phyloP scores from a whole-genome alignment of 2,888 invertebrate genomes.

The Hyalella azteca region DNA sequence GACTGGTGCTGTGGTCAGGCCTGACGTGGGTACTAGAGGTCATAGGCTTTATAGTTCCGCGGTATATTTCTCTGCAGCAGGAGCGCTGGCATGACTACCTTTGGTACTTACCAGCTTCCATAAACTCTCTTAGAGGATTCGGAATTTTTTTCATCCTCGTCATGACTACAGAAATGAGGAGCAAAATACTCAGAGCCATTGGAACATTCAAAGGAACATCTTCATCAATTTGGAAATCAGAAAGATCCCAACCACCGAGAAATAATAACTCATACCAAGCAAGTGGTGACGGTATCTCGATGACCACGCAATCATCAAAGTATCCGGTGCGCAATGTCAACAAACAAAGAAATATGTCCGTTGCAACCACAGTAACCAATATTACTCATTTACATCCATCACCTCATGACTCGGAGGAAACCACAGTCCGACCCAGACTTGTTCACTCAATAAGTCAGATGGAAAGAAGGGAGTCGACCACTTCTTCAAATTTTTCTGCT shows the following conservation, averaged over 20 bases:
- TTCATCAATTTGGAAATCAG: not conserved
- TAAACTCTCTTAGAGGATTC: slow-evolving; percentile 51
- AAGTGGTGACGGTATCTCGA: not conserved
- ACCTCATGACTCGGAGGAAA: not conserved
- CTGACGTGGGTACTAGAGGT: slow-evolving; percentile 55
- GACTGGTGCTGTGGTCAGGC: slow-evolving; percentile 56
- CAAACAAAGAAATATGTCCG: slow-evolving; percentile 47
- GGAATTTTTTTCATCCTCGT: slow-evolving; percentile 54
- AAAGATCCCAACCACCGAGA: not conserved
- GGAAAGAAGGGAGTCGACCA: slow-evolving; percentile 42
- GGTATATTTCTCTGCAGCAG: slow-evolving; percentile 42
- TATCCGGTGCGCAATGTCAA: not conserved
- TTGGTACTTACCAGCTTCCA: slow-evolving; percentile 52
- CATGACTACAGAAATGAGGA: slow-evolving; percentile 46
- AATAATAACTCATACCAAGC: not conserved
- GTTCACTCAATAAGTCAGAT: slow-evolving; percentile 48
- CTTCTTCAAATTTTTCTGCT: slow-evolving; percentile 24
- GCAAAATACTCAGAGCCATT: slow-evolving; percentile 31
- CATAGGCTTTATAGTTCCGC: slow-evolving; percentile 42
- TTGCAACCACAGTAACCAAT: slow-evolving; percentile 50
- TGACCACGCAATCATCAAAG: not conserved
- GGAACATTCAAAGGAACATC: not conserved
- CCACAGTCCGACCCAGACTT: slow-evolving; percentile 37
- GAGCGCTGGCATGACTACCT: slow-evolving; percentile 56
- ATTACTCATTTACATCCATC: not conserved